Evolutionary conservation across 2,113 vertebrate genomes (phyloP), one percentile per base, ranked within the genome.

Genomic region (Jacana jacana): DNA sequence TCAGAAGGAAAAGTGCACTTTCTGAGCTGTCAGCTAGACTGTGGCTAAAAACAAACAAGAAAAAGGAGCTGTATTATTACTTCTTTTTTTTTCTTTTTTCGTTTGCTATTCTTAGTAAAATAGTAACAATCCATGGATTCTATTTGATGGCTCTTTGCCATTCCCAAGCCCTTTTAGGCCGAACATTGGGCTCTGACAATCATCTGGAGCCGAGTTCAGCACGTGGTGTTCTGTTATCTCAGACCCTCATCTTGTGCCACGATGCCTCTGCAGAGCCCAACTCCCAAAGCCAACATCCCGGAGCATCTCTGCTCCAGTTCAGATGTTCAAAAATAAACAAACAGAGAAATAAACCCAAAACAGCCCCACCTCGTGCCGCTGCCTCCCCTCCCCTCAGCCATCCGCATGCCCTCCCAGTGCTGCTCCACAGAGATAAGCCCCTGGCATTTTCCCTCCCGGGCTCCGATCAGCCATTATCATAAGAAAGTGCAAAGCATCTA

Each of bases 341-440:
- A 54, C 35, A 89, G 79, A 88, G n/a, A 85, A 83, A 80, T 3
- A 80, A 73, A 81, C 76, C 55, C 1, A 1, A 11, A 39, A 4
- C 0, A 0, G 33, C 58, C 81, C 40, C 86, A 71, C 72, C 81
- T 42, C 3, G 3, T 10, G 87, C 13, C 1, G 14, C 89, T 72
- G 35, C 79, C 89, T 89, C 78, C 90, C 96, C 65, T 85, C 20
- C 75, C 68, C 91, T 69, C 94, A 61, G 69, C 87, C 51, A 40
- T 58, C 69, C 31, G 2, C 82, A 30, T 82, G 2, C 95, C 82
- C 89, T 90, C 86, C 40, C 35, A 96, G 97, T 69, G 97, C 99
- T 98, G 98, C 97, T 98, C 96, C 79, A 27, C 97, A 79, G 98
- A 99, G 99, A 99, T 99, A 99, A 99, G 99, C 98, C 92, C 57